phyloP scores from a whole-genome alignment of 2,113 vertebrate species.

The Brienomyrus brachyistius region DNA sequence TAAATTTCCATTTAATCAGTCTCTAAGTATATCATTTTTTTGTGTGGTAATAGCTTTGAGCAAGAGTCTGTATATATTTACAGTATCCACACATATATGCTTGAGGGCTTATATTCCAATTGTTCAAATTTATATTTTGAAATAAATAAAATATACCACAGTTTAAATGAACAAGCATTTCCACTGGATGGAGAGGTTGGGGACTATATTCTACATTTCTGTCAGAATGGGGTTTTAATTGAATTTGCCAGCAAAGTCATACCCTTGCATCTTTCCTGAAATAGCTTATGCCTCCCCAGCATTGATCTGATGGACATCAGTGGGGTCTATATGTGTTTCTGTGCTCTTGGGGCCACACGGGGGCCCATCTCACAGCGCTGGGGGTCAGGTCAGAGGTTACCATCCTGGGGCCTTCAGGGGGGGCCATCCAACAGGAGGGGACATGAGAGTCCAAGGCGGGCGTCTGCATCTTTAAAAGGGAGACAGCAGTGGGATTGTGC shows the following conservation, averaged over 20 bases:
- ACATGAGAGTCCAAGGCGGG: conserved; percentile 10
- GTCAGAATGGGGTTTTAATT: neutral
- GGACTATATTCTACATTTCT: neutral
- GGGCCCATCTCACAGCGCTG: neutral
- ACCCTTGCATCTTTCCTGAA: neutral
- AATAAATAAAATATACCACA: neutral
- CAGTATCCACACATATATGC: neutral
- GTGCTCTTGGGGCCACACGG: neutral
- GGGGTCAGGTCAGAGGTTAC: neutral
- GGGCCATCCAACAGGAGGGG: neutral
- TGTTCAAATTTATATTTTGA: neutral
- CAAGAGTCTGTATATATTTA: neutral
- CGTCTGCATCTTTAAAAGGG: conserved; percentile 29
- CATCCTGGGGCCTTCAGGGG: neutral
- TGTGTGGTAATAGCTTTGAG: neutral
- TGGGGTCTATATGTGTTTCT: neutral
- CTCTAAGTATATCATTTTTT: neutral
- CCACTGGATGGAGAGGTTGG: neutral
- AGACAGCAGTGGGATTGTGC: conserved; percentile 57
- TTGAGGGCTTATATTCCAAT: neutral
- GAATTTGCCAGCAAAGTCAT: neutral
- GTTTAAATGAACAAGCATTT: neutral
- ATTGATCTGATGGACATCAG: neutral
- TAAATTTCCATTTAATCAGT: neutral
- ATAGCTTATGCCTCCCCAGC: neutral